phyloP scores from a whole-genome alignment of 37 sponge, comb jelly and placozoan genomes.

The Halisarca cf. caerulea region DNA sequence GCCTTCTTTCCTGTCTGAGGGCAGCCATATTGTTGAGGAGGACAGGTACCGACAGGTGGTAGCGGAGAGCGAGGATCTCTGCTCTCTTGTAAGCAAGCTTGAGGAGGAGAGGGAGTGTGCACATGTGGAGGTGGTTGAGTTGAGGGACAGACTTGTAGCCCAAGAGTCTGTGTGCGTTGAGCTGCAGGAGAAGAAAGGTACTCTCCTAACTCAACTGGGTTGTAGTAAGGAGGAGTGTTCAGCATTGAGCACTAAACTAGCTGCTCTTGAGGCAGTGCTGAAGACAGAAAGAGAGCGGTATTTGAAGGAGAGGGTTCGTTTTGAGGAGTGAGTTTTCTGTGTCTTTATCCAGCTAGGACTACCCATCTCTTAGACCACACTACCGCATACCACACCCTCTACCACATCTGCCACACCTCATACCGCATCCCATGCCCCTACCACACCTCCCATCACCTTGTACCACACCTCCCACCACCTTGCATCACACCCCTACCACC shows the following conservation, averaged over 20 bases:
- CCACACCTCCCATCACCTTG: background rate
- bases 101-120: background rate
- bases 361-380: no score
- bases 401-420: background rate
- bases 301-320: background rate
- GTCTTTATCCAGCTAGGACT: no score
- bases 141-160: background rate
- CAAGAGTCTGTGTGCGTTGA: background rate
- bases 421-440: background rate
- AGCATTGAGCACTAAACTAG: background rate
- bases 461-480: background rate
- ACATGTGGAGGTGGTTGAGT: background rate
- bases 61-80: slow-evolving; percentile 9
- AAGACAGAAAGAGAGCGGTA: background rate
- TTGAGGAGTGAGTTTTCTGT: slow-evolving; percentile 9
- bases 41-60: background rate
- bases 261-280: background rate
- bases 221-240: background rate
- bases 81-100: background rate
- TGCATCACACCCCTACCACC: background rate
- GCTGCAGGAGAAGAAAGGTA: background rate
- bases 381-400: no score
- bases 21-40: background rate
- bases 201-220: background rate
- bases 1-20: background rate